Conservation (phyloP, 2,888 invertebrate species). For the Rapana venosa region DNA sequence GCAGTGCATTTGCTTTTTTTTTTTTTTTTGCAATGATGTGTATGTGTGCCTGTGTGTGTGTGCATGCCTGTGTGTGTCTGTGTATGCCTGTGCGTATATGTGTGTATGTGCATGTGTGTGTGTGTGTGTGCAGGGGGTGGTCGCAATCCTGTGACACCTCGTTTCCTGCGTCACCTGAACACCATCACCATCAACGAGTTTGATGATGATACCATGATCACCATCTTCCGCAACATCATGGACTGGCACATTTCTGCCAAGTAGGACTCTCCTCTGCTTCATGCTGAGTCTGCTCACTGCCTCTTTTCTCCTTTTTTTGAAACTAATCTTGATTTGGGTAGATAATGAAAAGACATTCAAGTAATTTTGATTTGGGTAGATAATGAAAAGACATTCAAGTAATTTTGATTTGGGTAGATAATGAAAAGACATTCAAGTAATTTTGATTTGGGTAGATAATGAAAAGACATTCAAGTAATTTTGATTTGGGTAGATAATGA, state of each 20-base stretch:
- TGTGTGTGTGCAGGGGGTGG: constrained; percentile 78
- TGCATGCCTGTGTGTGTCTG: too few species aligned
- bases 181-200: constrained; percentile 78
- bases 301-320: background rate
- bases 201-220: constrained; percentile 77
- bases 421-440: too few species aligned
- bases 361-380: too few species aligned
- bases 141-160: constrained; percentile 77
- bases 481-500: too few species aligned
- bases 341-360: background rate
- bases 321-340: background rate
- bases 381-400: too few species aligned
- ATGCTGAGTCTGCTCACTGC: background rate
- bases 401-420: too few species aligned
- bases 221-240: constrained; percentile 78
- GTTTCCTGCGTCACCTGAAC: constrained; percentile 79
- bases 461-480: too few species aligned
- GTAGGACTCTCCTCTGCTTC: constrained; percentile 76
- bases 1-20: too few species aligned
- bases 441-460: too few species aligned
- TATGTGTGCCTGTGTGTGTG: too few species aligned
- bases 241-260: constrained; percentile 83
- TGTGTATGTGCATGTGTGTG: background rate
- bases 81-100: background rate
- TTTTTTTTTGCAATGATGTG: too few species aligned